These are phyloP conservation scores for Chironex yamaguchii DNA, from an alignment of 30 jellyfish, hydroid and myxozoan species.

Conservation along the genomic window DNA sequence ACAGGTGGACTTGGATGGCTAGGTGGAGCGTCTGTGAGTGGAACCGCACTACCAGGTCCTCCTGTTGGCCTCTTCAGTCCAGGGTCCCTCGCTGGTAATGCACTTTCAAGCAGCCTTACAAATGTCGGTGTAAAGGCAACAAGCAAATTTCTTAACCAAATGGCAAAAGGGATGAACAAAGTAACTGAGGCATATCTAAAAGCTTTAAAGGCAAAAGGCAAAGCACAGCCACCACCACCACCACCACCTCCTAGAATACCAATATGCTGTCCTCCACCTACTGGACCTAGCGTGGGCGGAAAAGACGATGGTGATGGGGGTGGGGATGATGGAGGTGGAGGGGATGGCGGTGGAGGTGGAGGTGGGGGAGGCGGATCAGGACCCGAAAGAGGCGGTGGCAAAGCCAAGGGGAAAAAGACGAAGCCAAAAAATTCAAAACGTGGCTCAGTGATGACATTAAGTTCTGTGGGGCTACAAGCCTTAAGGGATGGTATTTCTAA, in stretches of 20 bases:
- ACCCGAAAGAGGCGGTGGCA: conserved; percentile 45
- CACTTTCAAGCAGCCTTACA: conserved; percentile 66
- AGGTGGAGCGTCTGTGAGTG: conserved; percentile 45
- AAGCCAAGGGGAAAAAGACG: conserved; percentile 68
- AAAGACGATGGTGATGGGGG: conserved; percentile 55
- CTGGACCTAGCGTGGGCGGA: conserved; percentile 2
- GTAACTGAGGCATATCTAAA: conserved; percentile 78
- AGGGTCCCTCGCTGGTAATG: conserved; percentile 75
- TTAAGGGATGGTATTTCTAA: not conserved
- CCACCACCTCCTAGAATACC: not conserved
- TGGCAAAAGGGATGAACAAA: conserved; percentile 93
- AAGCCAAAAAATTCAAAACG: conserved; percentile 61
- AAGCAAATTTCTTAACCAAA: conserved; percentile 69
- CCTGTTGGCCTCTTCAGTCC: conserved; percentile 43
- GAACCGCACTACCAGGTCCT: conserved; percentile 5
- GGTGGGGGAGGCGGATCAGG: conserved; percentile 60
- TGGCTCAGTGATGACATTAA: conserved; percentile 30
- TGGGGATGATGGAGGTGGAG: conserved; percentile 49
- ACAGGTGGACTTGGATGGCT: not conserved
- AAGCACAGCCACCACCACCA: not conserved
- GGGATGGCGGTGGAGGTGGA: conserved; percentile 65
- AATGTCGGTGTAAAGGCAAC: conserved; percentile 87
- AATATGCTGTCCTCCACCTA: not conserved
- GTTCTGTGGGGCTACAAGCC: not conserved
- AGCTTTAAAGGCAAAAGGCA: conserved; percentile 34